Conservation (phyloP, 2,797 vertebrate genomes). For the Falco cherrug region DNA sequence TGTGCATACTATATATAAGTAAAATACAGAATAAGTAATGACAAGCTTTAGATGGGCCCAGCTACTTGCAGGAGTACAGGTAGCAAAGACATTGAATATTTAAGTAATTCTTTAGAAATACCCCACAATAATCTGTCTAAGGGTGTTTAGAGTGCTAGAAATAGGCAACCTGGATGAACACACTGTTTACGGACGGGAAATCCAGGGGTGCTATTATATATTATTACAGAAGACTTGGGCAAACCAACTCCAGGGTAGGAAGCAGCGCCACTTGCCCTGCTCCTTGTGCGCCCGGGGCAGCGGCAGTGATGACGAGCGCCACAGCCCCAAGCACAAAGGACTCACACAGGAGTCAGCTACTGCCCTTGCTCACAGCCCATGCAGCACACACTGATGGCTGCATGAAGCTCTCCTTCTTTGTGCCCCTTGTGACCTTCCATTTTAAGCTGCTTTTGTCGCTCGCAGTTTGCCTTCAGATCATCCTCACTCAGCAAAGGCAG, state of each 20-base stretch:
- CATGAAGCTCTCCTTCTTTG: neutral
- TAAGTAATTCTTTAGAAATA: neutral
- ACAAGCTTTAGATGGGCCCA: neutral
- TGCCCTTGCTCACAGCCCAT: neutral
- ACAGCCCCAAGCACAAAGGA: fast-evolving
- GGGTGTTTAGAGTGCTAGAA: neutral
- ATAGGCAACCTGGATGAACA: neutral
- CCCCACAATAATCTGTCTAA: neutral
- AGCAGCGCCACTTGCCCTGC: neutral
- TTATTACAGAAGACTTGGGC: neutral
- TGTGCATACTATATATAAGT: neutral
- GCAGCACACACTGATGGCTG: neutral
- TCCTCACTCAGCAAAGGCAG: neutral
- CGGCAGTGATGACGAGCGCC: neutral
- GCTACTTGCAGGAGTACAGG: neutral
- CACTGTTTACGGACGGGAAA: neutral
- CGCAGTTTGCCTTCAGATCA: neutral
- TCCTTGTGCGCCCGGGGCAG: neutral
- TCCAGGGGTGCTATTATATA: neutral
- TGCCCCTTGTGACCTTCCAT: neutral
- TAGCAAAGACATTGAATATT: neutral
- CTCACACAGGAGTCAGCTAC: neutral
- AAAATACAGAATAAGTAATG: neutral
- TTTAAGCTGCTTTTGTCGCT: neutral
- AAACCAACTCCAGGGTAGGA: neutral